Percentiles rank a stretch among this genome's conserved stretches.
These are phyloP conservation scores for Hyalella azteca DNA, from an alignment of 2,888 invertebrate genomes.

Conservation along the genomic window DNA sequence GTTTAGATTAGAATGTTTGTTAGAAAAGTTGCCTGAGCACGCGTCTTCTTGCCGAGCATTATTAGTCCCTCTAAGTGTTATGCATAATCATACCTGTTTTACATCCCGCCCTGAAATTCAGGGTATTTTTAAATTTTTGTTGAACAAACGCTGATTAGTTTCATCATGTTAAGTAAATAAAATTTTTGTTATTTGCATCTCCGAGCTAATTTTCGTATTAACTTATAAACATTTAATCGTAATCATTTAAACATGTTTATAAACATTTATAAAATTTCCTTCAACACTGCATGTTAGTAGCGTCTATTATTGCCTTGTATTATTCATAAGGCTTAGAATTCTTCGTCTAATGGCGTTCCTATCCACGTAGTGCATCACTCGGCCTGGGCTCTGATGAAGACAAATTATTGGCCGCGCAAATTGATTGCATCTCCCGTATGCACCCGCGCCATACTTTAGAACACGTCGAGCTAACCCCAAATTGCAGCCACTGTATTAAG, in stretches of 20 bases:
- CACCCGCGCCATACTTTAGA: slow-evolving; percentile 12
- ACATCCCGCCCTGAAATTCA: neutral
- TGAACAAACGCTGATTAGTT: too few species aligned
- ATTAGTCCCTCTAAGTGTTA: neutral
- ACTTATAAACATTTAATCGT: too few species aligned
- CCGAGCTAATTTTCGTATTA: too few species aligned
- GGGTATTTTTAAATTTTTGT: too few species aligned
- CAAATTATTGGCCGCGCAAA: slow-evolving; percentile 27
- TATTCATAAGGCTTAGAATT: too few species aligned
- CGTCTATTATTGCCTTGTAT: too few species aligned
- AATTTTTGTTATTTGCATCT: too few species aligned
- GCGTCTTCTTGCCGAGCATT: too few species aligned
- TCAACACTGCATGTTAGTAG: too few species aligned
- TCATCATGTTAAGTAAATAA: too few species aligned
- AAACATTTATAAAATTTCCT: too few species aligned
- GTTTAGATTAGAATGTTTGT: slow-evolving; percentile 14
- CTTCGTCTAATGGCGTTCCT: neutral
- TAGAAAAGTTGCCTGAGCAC: slow-evolving; percentile 7
- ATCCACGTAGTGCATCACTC: slow-evolving; percentile 11
- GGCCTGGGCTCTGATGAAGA: slow-evolving; percentile 10
- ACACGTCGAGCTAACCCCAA: slow-evolving; percentile 13
- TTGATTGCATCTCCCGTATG: slow-evolving; percentile 33
- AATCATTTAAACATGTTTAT: too few species aligned
- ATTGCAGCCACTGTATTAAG: slow-evolving; percentile 3
- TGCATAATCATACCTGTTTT: neutral